phyloP scores from a whole-genome alignment of 2,797 vertebrate genomes.

The Leptoclinus maculatus region DNA sequence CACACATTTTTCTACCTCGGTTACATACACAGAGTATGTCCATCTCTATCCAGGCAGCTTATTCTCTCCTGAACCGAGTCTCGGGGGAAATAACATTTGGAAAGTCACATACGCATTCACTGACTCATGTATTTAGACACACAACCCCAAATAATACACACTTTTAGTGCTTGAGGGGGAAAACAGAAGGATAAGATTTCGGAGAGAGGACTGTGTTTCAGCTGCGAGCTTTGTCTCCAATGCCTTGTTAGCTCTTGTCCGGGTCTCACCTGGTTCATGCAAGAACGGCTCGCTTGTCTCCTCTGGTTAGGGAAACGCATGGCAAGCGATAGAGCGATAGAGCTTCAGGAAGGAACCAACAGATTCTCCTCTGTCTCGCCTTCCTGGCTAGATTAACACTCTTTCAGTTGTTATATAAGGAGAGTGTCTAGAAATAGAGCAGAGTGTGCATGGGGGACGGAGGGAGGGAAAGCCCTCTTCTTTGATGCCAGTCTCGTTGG shows the following conservation, averaged over 20 bases:
- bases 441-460: conserved; percentile 52
- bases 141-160: conserved; percentile 7
- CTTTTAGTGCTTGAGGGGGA: background rate
- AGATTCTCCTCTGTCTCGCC: conserved; percentile 79
- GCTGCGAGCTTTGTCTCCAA: conserved; percentile 22
- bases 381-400: conserved; percentile 73
- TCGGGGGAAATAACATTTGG: background rate
- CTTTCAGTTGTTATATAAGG: conserved; percentile 78
- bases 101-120: conserved; percentile 2
- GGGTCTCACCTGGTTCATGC: conserved; percentile 65
- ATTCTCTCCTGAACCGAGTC: background rate
- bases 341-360: conserved; percentile 73
- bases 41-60: conserved; percentile 13
- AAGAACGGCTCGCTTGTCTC: conserved; percentile 50
- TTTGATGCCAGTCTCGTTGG: conserved; percentile 69
- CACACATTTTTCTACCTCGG: conserved; percentile 35
- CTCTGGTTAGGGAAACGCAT: conserved; percentile 54
- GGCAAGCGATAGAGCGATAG: conserved; percentile 29
- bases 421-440: conserved; percentile 76
- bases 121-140: conserved; percentile 16
- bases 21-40: conserved; percentile 24
- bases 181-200: conserved; percentile 25
- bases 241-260: conserved; percentile 44
- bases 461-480: conserved; percentile 77
- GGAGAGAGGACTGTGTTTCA: conserved; percentile 27